Evolutionary conservation across 2,888 invertebrate genomes (phyloP).

Genomic region (Stomorhina lunata): DNA sequence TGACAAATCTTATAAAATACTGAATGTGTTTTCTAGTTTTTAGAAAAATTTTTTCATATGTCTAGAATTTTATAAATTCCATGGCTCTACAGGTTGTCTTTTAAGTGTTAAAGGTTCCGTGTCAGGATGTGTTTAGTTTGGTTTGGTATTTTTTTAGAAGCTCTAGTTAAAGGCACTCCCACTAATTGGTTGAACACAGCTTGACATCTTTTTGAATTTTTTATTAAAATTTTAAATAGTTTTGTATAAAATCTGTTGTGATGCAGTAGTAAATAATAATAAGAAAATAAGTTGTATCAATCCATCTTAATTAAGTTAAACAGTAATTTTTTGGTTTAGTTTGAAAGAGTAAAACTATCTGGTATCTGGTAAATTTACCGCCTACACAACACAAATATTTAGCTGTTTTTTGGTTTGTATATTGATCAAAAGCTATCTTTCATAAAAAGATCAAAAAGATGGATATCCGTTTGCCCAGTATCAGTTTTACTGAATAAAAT

Average conservation of each 20-base stretch:
- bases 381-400: no score
- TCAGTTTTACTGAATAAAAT: no score
- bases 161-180: constrained; percentile 11
- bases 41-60: not conserved
- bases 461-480: no score
- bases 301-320: constrained; percentile 56
- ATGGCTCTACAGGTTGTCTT: not conserved
- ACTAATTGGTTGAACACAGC: constrained; percentile 35
- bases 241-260: not conserved
- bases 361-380: no score
- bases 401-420: no score
- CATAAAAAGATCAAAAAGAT: no score
- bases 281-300: not conserved
- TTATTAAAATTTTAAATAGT: no score
- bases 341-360: no score
- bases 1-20: constrained; percentile 34
- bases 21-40: not conserved
- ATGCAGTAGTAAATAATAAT: not conserved
- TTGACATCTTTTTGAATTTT: constrained; percentile 26
- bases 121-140: no score
- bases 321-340: not conserved
- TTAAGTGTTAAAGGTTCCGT: not conserved
- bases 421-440: no score
- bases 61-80: not conserved
- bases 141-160: not conserved